Base-by-base conservation (phyloP, 2,888 invertebrate species). In the Dryocosmus kuriphilus region DNA sequence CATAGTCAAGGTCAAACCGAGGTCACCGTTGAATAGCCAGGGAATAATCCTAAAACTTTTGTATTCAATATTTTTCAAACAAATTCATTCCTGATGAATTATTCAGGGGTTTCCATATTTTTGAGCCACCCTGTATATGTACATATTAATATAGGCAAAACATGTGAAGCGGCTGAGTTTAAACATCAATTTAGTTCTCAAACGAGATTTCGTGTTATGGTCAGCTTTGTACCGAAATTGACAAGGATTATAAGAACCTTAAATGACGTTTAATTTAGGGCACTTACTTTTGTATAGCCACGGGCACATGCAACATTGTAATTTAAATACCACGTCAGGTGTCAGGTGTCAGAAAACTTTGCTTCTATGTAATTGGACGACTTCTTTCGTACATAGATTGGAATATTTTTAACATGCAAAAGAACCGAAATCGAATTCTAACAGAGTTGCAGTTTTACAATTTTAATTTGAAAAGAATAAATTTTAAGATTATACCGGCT, bases 311-410 rank as follows among this genome's bases (percentile, higher is more conserved):
- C 30, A 30, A 32, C 61, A 61, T 61, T 61, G 30, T 61, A 61
- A 61, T 61, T 61, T 61, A 61, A 61, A 61, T 30, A 61, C 32
- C 61, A 61, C 27, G 51, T 51, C 9, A n/a, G n/a, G n/a, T n/a
- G n/a, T n/a, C n/a, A n/a, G n/a, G n/a, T n/a, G n/a, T n/a, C n/a
- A n/a, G n/a, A 9, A 51, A n/a, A n/a, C 51, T n/a, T 51, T 51
- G n/a, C 46, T 51, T 1, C 51, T 51, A n/a, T 51, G 51, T 51
- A 51, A 51, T 51, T 51, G 51, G 51, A 9, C 51, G 8, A 19
- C n/a, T n/a, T 7, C 51, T 9, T n/a, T n/a, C 51, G n/a, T 9
- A n/a, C 1, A 2, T 8, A 51, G 7, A n/a, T 2, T n/a, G n/a
- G 2, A 8, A n/a, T 2, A 51, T 51, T n/a, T 51, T 51, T n/a